Conservation (phyloP, 1,140 invertebrate genomes). For the Tribolium castaneum region DNA sequence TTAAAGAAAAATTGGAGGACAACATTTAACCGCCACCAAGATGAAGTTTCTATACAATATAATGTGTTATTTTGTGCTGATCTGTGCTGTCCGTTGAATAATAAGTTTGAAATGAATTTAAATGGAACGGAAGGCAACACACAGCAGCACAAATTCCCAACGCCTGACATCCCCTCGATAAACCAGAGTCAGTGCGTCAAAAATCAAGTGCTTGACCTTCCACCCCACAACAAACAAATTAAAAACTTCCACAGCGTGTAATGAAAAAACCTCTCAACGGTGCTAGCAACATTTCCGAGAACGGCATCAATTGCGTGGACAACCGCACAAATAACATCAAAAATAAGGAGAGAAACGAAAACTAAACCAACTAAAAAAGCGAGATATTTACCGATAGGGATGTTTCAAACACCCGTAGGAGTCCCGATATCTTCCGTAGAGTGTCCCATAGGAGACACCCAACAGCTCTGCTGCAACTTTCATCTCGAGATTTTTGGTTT, state of each 20-base stretch:
- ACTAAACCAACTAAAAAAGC: slow-evolving; percentile 31
- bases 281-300: slow-evolving; percentile 28
- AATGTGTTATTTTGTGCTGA: not conserved
- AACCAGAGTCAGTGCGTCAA: not conserved
- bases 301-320: slow-evolving; percentile 26
- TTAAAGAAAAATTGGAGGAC: not conserved
- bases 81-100: not conserved
- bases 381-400: slow-evolving; percentile 74
- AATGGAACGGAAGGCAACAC: not conserved
- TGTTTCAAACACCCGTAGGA: slow-evolving; percentile 88
- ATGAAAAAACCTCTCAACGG: slow-evolving; percentile 13
- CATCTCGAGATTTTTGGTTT: slow-evolving; percentile 92
- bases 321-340: slow-evolving; percentile 15
- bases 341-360: not conserved
- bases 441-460: slow-evolving; percentile 88
- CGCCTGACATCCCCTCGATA: not conserved
- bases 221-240: not conserved
- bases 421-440: slow-evolving; percentile 88
- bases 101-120: not conserved
- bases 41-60: not conserved
- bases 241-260: too few species aligned
- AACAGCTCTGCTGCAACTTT: slow-evolving; percentile 90
- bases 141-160: not conserved
- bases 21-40: not conserved
- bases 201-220: not conserved